Percentiles rank a stretch among this genome's conserved stretches.
phyloP scores from a whole-genome alignment of 2,888 invertebrate species.

The Yponomeuta sedellus region DNA sequence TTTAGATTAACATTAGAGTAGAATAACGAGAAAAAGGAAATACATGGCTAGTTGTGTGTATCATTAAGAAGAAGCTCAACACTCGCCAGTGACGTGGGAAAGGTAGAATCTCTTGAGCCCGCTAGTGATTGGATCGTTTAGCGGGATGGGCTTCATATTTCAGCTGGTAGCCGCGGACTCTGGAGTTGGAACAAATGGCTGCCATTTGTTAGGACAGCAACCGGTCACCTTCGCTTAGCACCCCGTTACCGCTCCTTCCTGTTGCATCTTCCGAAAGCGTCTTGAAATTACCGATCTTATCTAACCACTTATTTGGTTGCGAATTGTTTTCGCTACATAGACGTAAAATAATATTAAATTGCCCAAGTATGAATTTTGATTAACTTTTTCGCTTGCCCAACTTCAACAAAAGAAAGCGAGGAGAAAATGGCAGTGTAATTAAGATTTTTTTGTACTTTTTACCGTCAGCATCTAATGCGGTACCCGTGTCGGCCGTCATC shows the following conservation, averaged over 20 bases:
- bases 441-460: conserved; percentile 46
- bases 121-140: conserved; percentile 69
- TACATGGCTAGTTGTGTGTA: background rate
- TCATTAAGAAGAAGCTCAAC: background rate
- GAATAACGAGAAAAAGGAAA: no score
- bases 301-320: conserved; percentile 3
- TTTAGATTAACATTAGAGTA: no score
- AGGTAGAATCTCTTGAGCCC: conserved; percentile 60
- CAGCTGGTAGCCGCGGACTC: conserved; percentile 52
- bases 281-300: background rate
- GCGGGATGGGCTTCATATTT: conserved; percentile 67
- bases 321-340: background rate
- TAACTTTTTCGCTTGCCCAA: background rate
- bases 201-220: conserved; percentile 44
- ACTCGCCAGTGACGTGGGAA: conserved; percentile 28
- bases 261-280: background rate
- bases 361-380: conserved; percentile 2
- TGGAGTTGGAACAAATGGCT: conserved; percentile 58
- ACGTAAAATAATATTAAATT: background rate
- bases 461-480: conserved; percentile 66
- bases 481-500: conserved; percentile 75
- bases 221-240: conserved; percentile 28
- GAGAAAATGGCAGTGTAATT: conserved; percentile 18
- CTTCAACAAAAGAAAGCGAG: conserved; percentile 9
- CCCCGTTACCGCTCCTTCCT: conserved; percentile 26